These are phyloP conservation scores for Idaea biselata DNA, from an alignment of 2,888 invertebrate genomes.

Conservation along the genomic window DNA sequence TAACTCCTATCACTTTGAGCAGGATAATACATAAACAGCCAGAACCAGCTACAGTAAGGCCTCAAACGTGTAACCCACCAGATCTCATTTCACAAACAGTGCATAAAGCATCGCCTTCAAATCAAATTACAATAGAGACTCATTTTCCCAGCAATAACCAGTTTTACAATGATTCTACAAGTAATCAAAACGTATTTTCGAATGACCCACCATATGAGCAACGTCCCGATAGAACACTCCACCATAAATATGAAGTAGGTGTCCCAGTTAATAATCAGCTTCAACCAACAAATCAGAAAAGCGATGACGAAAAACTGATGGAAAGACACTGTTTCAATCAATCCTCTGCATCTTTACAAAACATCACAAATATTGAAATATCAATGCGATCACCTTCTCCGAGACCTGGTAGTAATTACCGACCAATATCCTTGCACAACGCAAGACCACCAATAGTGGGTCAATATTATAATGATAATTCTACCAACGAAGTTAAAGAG, in stretches of 20 bases:
- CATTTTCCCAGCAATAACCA: slow-evolving; percentile 68
- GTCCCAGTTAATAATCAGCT: slow-evolving; percentile 57
- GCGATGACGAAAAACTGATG: slow-evolving; percentile 75
- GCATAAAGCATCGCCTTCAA: slow-evolving; percentile 62
- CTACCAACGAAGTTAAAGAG: slow-evolving; percentile 68
- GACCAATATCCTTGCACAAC: slow-evolving; percentile 71
- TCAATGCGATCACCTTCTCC: slow-evolving; percentile 61
- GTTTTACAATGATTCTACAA: slow-evolving; percentile 38
- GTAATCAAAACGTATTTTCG: slow-evolving; percentile 33
- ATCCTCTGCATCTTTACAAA: slow-evolving; percentile 67
- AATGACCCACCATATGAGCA: slow-evolving; percentile 39
- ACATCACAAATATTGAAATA: slow-evolving; percentile 76
- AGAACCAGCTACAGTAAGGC: slow-evolving; percentile 47
- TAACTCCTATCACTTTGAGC: slow-evolving; percentile 76
- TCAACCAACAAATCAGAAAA: slow-evolving; percentile 65
- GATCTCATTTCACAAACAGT: slow-evolving; percentile 74
- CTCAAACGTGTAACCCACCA: slow-evolving; percentile 57
- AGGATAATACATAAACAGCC: slow-evolving; percentile 66
- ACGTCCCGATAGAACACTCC: slow-evolving; percentile 36
- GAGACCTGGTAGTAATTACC: slow-evolving; percentile 58
- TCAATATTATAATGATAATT: slow-evolving; percentile 57
- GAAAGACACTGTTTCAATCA: slow-evolving; percentile 65
- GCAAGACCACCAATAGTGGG: slow-evolving; percentile 51
- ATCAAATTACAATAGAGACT: slow-evolving; percentile 71
- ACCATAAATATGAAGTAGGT: slow-evolving; percentile 59